A percentile compares a stretch with the other conserved stretches of the same genome.
Evolutionary conservation across 2,888 invertebrate species (phyloP).

Genomic region (Caenorhabditis parvicauda): DNA sequence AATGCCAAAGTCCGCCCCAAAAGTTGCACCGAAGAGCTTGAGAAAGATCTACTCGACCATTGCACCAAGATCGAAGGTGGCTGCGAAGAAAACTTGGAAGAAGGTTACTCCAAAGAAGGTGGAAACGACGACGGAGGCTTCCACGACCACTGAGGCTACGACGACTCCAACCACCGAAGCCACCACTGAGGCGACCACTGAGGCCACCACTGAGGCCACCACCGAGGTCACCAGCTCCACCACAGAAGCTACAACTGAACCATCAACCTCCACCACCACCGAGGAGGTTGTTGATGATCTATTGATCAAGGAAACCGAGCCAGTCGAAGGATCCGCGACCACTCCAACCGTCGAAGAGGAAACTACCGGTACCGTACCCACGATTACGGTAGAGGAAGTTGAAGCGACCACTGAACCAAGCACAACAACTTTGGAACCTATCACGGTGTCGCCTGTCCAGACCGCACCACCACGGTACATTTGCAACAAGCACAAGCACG

Average conservation of each 20-base stretch:
- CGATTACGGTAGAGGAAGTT: constrained; percentile 5
- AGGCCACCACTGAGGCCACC: too few relatives aligned
- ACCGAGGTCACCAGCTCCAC: too few relatives aligned
- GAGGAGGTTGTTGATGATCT: constrained; percentile 8
- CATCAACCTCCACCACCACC: constrained; percentile 4
- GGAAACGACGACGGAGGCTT: constrained; percentile 19
- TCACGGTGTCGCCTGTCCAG: background rate
- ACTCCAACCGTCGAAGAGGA: constrained; percentile 2
- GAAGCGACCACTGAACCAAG: background rate
- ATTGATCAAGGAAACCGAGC: too few relatives aligned
- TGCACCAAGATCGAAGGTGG: constrained; percentile 14
- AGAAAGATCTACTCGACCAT: constrained; percentile 44
- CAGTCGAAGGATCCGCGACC: too few relatives aligned
- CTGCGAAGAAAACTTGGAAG: constrained; percentile 29
- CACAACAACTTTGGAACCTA: background rate
- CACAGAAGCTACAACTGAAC: background rate
- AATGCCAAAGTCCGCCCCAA: constrained; percentile 37
- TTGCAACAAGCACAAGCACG: constrained; percentile 33
- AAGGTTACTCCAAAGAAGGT: constrained; percentile 28
- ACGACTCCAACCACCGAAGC: too few relatives aligned
- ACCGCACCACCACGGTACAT: constrained; percentile 26
- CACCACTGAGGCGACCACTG: too few relatives aligned
- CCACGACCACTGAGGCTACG: constrained; percentile 8
- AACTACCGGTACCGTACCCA: constrained; percentile 6
- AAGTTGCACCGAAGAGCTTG: too few relatives aligned